A percentile compares a stretch with the other conserved stretches of the same genome.
These are phyloP conservation scores for Ophion obscuratus DNA, from an alignment of 2,888 invertebrate species.

Conservation along the genomic window DNA sequence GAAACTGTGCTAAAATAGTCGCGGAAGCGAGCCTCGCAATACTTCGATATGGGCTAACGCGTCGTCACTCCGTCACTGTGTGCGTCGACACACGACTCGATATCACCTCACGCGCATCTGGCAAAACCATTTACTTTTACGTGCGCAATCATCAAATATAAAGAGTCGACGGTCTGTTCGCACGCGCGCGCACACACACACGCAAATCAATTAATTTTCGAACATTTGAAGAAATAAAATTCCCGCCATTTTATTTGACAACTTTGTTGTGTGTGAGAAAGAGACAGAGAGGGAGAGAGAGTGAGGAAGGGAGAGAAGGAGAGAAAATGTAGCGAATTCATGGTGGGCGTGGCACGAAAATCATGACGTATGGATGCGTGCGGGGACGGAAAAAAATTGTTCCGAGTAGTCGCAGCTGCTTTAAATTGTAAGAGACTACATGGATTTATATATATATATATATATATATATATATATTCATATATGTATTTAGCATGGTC, in stretches of 20 bases:
- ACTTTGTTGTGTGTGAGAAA: no score
- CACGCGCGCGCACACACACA: no score
- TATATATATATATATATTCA: neutral
- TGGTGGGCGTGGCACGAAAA: constrained; percentile 60
- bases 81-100: constrained; percentile 5
- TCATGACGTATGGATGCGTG: neutral
- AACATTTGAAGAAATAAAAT: no score
- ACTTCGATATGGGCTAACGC: neutral
- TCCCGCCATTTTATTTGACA: no score
- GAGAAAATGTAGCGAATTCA: constrained; percentile 33
- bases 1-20: constrained; percentile 22
- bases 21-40: constrained; percentile 16
- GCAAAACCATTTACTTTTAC: neutral
- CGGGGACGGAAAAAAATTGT: neutral
- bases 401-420: neutral
- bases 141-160: neutral
- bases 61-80: neutral
- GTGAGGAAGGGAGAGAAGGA: neutral
- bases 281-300: no score
- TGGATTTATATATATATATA: neutral
- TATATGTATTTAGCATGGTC: no score
- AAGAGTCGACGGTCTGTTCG: neutral
- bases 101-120: neutral
- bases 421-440: neutral
- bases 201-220: no score